Evolutionary conservation across 2,113 vertebrate genomes (phyloP).

Genomic region (Rostratula benghalensis): DNA sequence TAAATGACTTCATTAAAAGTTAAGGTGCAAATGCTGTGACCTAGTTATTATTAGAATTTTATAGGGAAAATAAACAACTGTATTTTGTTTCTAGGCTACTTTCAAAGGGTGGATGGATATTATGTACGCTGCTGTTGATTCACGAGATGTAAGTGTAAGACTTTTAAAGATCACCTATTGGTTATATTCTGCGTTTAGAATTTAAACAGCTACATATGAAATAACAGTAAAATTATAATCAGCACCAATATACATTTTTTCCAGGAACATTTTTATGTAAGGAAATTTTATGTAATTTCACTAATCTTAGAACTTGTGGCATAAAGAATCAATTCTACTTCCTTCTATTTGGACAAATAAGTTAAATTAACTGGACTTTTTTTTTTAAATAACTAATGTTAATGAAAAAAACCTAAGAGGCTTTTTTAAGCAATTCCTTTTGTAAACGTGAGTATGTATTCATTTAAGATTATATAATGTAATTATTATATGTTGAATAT

Average conservation of each 20-base stretch:
- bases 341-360: background rate
- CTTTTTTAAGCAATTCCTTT: background rate
- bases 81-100: slow-evolving; percentile 85
- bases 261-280: background rate
- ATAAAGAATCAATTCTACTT: background rate
- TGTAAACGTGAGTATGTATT: background rate
- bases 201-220: background rate
- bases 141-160: slow-evolving; percentile 77
- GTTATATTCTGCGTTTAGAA: background rate
- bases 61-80: background rate
- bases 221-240: background rate
- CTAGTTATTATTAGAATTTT: background rate
- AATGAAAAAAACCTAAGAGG: background rate
- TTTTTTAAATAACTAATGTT: background rate
- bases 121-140: slow-evolving; percentile 96
- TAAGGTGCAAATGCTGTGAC: background rate
- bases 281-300: background rate
- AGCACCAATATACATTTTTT: background rate
- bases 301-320: background rate
- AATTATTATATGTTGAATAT: background rate
- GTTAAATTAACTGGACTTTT: background rate
- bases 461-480: background rate
- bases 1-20: background rate
- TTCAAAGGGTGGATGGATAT: slow-evolving; percentile 98
- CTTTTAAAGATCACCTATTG: background rate